Conservation (phyloP, 2,113 vertebrate genomes). For the Xenus cinereus region DNA sequence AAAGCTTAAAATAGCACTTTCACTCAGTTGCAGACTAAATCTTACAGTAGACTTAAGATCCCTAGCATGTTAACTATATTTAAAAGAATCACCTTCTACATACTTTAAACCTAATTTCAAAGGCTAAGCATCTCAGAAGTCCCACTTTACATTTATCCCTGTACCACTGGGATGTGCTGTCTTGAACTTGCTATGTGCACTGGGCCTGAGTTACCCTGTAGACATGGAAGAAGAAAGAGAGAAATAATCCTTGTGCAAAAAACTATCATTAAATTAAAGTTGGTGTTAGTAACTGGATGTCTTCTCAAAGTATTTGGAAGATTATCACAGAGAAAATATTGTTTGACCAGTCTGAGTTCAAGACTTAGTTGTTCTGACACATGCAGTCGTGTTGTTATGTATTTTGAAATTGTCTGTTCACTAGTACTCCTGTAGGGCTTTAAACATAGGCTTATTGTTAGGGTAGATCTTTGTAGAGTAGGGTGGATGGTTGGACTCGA, state of each 20-base stretch:
- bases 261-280: neutral
- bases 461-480: too few relatives aligned
- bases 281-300: neutral
- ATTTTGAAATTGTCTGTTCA: neutral
- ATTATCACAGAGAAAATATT: neutral
- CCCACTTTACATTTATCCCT: neutral
- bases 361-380: neutral
- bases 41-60: neutral
- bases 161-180: neutral
- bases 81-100: neutral
- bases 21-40: neutral
- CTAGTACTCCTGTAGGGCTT: neutral
- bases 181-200: neutral
- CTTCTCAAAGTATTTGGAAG: neutral
- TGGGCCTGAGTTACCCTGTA: neutral
- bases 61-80: neutral
- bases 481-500: too few relatives aligned
- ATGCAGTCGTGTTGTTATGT: neutral
- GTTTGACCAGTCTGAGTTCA: neutral
- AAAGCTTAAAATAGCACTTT: neutral
- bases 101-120: neutral
- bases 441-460: neutral
- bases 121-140: neutral
- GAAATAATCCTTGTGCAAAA: neutral
- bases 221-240: neutral